Percentiles rank a stretch among this genome's conserved stretches.
Evolutionary conservation across 2,797 vertebrate species (phyloP).

Genomic region (Alfaro cultratus): DNA sequence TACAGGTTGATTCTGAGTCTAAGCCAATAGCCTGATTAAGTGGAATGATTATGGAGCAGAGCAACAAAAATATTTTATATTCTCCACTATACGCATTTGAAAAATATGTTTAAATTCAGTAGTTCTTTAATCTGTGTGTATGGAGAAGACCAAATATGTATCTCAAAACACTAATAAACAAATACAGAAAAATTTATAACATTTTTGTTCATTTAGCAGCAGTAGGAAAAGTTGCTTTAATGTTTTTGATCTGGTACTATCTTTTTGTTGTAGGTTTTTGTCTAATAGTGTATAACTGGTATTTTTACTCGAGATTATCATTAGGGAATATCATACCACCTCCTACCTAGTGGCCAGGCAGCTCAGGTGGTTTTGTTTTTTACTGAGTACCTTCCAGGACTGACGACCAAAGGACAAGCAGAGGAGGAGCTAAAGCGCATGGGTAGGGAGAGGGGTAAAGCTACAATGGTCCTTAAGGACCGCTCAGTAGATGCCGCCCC

Average conservation of each 20-base stretch:
- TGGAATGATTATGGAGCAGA: neutral
- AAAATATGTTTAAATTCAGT: neutral
- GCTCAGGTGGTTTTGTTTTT: conserved; percentile 39
- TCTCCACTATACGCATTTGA: neutral
- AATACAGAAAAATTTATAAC: neutral
- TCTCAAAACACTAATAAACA: neutral
- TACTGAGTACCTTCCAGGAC: conserved; percentile 34
- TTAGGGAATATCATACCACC: neutral
- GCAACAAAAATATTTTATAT: neutral
- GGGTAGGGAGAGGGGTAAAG: conserved; percentile 28
- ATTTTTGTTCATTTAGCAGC: neutral
- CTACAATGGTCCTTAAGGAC: conserved; percentile 64
- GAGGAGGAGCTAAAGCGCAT: conserved; percentile 27
- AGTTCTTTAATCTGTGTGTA: neutral
- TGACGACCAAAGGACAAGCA: conserved; percentile 26
- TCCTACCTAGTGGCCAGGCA: conserved; percentile 2
- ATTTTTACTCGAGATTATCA: neutral
- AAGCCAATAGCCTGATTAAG: neutral
- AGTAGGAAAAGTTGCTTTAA: neutral
- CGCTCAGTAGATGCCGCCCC: conserved; percentile 64
- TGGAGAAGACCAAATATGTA: neutral
- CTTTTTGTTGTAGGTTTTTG: neutral
- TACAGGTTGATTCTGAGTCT: neutral
- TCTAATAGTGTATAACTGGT: neutral
- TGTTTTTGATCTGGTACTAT: neutral